Base-by-base conservation (phyloP, 2,113 vertebrate genomes). In the Lasiurus borealis region DNA sequence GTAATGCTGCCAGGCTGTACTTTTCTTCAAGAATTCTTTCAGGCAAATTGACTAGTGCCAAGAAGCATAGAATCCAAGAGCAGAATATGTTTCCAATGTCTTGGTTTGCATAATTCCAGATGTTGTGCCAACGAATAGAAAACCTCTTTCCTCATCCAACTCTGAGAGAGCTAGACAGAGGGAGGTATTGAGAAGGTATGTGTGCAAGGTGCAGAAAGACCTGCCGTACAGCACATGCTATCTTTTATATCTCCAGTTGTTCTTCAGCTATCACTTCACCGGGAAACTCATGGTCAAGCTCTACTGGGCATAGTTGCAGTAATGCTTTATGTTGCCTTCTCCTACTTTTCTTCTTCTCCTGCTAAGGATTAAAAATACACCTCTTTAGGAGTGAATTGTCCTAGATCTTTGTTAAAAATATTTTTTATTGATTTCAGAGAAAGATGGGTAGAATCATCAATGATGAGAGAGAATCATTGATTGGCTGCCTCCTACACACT, bases 81-180 rank as follows among this genome's bases (percentile, higher is more conserved):
- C 11, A 15, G 78, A n/a, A 66, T 54, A 78, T 19, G 11, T 88
- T 92, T 82, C n/a, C 82, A 73, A 8, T 31, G 68, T 23, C 72
- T 81, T 95, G 29, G n/a, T 91, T 90, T 83, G 54, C 52, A 92
- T 92, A 78, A 91, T 94, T 94, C 86, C 82, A 83, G 82, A 85
- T 19, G 10, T 34, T 57, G 23, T 93, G 73, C 78, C 91, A 94
- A 29, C 29, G 46, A 78, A 57, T 25, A 86, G 50, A 78, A 94
- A 88, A 52, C n/a, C 44, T 68, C 23, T 66, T 50, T 94, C 71
- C 57, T 93, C 76, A 31, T 75, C 48, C 69, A 84, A 27, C 68
- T 54, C 27, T 44, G 57, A 68, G 40, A 80, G 34, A 71, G 57
- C 75, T 5, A 48, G 27, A 69, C 31, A 72, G 21, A 50, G 25